phyloP scores from a whole-genome alignment of 2,888 invertebrate genomes.

The Athetis lepigone region DNA sequence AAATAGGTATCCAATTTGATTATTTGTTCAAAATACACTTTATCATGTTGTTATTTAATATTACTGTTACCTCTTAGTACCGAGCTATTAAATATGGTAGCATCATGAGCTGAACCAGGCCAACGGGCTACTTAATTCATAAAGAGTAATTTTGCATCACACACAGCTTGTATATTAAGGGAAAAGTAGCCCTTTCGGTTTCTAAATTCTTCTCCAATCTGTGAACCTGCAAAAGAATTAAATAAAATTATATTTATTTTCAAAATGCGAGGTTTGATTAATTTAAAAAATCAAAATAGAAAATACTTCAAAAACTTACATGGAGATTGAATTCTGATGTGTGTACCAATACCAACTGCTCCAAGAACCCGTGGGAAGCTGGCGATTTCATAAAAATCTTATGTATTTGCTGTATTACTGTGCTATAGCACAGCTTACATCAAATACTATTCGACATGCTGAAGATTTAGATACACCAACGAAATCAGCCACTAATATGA shows the following conservation, averaged over 20 bases:
- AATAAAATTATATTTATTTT: no score
- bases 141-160: neutral
- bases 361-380: neutral
- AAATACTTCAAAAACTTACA: neutral
- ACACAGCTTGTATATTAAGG: neutral
- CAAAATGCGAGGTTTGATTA: no score
- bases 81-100: neutral
- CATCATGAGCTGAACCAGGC: constrained; percentile 2
- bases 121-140: constrained; percentile 2
- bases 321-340: constrained; percentile 4
- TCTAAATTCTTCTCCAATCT: neutral
- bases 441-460: neutral
- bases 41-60: no score
- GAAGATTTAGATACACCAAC: neutral
- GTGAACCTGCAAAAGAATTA: no score
- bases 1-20: neutral
- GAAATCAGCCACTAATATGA: neutral
- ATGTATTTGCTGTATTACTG: neutral
- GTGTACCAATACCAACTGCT: neutral
- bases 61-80: neutral
- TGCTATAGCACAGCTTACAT: neutral
- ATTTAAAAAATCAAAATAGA: no score
- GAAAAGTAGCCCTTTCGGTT: neutral
- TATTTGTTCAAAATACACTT: no score
- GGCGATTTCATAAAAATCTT: neutral